phyloP scores from a whole-genome alignment of 1,140 invertebrate genomes.

The Conus betulinus region DNA sequence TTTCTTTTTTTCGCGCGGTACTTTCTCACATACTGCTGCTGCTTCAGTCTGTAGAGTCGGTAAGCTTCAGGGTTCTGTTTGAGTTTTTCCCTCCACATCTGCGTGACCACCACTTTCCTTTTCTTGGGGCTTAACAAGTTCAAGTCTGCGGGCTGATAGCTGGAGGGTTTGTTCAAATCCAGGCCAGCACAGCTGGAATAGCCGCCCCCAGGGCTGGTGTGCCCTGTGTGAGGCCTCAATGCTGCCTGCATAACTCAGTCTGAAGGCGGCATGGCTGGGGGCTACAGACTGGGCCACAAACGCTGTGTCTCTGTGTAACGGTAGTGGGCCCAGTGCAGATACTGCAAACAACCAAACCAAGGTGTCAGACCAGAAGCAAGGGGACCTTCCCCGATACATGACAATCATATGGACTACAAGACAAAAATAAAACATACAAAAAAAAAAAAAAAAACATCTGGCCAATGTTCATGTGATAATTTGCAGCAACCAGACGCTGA shows the following conservation, averaged over 20 bases:
- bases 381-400: neutral
- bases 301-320: neutral
- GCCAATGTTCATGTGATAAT: no score
- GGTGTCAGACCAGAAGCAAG: no score
- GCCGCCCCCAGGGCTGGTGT: neutral
- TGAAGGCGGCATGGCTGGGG: neutral
- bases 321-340: neutral
- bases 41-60: neutral
- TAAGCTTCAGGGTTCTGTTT: constrained; percentile 28
- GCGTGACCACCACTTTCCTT: neutral
- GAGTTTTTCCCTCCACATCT: constrained; percentile 6
- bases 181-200: neutral
- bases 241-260: neutral
- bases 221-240: neutral
- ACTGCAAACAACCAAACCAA: neutral
- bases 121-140: neutral
- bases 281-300: no score
- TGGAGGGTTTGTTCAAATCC: neutral
- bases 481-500: no score
- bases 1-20: constrained; percentile 18
- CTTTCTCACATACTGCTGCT: constrained; percentile 24
- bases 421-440: neutral
- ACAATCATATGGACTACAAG: neutral
- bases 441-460: neutral
- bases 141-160: neutral